Evolutionary conservation across 1,140 invertebrate genomes (phyloP).

Genomic region (Babylonia areolata): DNA sequence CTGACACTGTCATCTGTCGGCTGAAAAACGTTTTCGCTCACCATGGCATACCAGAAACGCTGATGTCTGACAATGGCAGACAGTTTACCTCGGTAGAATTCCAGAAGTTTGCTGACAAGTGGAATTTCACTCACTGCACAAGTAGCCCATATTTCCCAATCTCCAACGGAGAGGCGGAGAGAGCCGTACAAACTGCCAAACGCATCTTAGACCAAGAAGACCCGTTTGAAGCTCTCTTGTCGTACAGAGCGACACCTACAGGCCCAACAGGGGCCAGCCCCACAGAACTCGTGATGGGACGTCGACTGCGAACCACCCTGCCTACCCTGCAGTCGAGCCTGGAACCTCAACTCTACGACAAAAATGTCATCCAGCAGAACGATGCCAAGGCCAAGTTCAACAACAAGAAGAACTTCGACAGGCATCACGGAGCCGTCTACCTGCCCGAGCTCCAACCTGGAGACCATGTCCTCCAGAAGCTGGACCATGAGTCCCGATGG

Average conservation of each 20-base stretch:
- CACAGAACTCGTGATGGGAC: not conserved
- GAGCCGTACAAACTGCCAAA: not conserved
- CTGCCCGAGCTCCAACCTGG: not conserved
- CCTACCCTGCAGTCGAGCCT: not conserved
- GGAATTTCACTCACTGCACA: not conserved
- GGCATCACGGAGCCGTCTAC: not conserved
- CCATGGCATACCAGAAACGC: constrained; percentile 71
- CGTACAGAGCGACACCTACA: not conserved
- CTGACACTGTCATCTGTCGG: too few species aligned
- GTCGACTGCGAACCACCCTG: not conserved
- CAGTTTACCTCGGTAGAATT: constrained; percentile 27
- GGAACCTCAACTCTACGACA: not conserved
- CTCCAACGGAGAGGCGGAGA: constrained; percentile 3
- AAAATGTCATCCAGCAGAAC: not conserved
- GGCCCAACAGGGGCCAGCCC: not conserved
- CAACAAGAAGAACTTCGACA: not conserved
- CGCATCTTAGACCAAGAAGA: not conserved
- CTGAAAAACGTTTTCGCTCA: too few species aligned
- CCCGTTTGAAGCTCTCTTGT: not conserved
- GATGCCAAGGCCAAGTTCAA: not conserved
- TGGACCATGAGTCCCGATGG: not conserved
- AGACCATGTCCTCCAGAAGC: not conserved
- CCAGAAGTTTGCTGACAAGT: not conserved
- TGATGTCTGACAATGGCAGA: constrained; percentile 3
- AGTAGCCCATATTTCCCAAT: not conserved